Percentiles rank a stretch among this genome's conserved stretches.
Evolutionary conservation across 2,888 invertebrate species (phyloP).

Genomic region (Bombyx huttoni): DNA sequence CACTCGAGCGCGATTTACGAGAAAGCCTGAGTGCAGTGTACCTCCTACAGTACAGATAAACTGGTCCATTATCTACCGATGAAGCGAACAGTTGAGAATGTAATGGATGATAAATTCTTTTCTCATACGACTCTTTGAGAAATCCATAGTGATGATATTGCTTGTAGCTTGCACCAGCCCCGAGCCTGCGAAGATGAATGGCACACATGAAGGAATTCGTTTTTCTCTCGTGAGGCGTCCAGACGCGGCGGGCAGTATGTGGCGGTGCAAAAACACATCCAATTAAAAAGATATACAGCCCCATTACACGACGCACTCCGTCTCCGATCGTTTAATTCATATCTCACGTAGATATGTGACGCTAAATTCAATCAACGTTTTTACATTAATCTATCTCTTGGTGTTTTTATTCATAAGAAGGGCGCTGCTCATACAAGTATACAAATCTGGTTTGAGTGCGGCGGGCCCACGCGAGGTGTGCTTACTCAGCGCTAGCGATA

Average conservation of each 20-base stretch:
- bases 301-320: constrained; percentile 42
- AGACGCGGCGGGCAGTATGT: constrained; percentile 29
- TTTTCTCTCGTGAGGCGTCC: constrained; percentile 43
- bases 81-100: too few relatives aligned
- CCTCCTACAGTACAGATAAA: too few relatives aligned
- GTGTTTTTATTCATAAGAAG: too few relatives aligned
- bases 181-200: constrained; percentile 39
- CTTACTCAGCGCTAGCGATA: too few relatives aligned
- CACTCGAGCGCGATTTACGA: too few relatives aligned
- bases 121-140: too few relatives aligned
- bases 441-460: too few relatives aligned
- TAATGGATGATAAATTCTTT: too few relatives aligned
- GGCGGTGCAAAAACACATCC: constrained; percentile 45
- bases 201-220: constrained; percentile 47
- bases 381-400: constrained; percentile 1
- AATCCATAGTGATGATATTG: neutral
- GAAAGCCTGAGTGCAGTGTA: too few relatives aligned
- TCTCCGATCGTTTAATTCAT: constrained; percentile 54
- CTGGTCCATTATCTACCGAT: too few relatives aligned
- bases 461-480: too few relatives aligned
- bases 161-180: constrained; percentile 11
- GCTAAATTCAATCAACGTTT: constrained; percentile 24
- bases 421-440: too few relatives aligned
- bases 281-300: constrained; percentile 61
- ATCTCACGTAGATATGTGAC: constrained; percentile 46